A percentile compares a stretch with the other conserved stretches of the same genome.
These are phyloP conservation scores for Theristus sp. DNA, from an alignment of 2,888 invertebrate species.

Conservation along the genomic window DNA sequence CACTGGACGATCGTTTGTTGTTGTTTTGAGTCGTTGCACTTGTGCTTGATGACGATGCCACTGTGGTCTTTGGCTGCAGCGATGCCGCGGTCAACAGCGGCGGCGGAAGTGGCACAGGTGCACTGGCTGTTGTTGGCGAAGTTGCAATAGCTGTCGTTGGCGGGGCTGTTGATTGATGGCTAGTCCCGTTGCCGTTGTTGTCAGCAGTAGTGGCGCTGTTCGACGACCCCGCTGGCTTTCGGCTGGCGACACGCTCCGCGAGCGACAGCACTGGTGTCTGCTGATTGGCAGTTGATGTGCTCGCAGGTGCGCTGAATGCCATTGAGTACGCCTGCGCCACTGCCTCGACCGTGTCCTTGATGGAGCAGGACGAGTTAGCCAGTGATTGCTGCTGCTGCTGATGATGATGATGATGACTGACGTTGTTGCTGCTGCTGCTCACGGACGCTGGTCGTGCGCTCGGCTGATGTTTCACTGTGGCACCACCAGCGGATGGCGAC, in stretches of 20 bases:
- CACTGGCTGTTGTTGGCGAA: background rate
- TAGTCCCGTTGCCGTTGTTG: background rate
- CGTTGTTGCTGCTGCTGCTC: background rate
- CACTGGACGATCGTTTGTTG: too few relatives aligned
- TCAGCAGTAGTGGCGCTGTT: too few relatives aligned
- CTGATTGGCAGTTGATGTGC: background rate
- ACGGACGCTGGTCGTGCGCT: background rate
- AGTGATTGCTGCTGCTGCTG: background rate
- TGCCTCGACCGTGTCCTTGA: background rate
- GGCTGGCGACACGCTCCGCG: too few relatives aligned
- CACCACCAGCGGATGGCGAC: background rate
- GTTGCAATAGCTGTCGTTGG: background rate
- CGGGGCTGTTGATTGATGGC: background rate
- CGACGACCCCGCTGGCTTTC: too few relatives aligned
- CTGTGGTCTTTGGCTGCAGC: too few relatives aligned
- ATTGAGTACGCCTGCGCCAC: background rate
- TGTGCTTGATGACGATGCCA: too few relatives aligned
- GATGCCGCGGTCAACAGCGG: too few relatives aligned
- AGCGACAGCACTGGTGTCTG: too few relatives aligned
- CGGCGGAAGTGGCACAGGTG: too few relatives aligned
- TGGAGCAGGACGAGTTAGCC: too few relatives aligned
- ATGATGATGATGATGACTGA: background rate
- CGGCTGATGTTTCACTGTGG: background rate
- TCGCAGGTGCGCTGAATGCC: background rate
- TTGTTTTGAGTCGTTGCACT: too few relatives aligned